Conservation (phyloP, 2,113 vertebrate genomes). For the Prionailurus viverrinus region DNA sequence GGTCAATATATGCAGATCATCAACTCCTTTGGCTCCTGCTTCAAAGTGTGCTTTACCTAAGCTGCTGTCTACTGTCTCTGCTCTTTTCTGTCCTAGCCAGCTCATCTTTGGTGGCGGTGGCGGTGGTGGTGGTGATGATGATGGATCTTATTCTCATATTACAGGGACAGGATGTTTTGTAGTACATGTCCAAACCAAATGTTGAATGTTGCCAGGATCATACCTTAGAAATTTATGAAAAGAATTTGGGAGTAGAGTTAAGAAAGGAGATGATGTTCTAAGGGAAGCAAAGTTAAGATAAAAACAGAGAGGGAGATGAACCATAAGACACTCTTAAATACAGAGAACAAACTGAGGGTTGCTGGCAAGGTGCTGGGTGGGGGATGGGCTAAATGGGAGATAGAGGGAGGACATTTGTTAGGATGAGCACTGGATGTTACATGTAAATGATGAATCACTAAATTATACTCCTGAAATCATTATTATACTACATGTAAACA, state of each 20-base stretch:
- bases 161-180: neutral
- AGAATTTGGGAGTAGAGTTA: neutral
- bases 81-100: neutral
- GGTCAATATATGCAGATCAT: neutral
- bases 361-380: no score
- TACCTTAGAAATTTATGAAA: neutral
- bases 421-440: no score
- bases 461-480: no score
- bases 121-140: no score
- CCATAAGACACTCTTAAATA: no score
- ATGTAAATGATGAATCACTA: no score
- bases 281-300: neutral
- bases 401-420: no score
- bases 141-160: neutral
- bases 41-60: neutral
- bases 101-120: neutral
- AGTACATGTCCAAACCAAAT: neutral
- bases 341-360: no score
- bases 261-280: neutral
- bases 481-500: no score
- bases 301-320: no score
- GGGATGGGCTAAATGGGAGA: no score
- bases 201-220: neutral
- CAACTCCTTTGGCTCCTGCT: neutral
- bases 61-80: neutral